A percentile compares a stretch with the other conserved stretches of the same genome.
These are phyloP conservation scores for Leptatherina wallacei DNA, from an alignment of 2,797 vertebrate species.

Conservation along the genomic window DNA sequence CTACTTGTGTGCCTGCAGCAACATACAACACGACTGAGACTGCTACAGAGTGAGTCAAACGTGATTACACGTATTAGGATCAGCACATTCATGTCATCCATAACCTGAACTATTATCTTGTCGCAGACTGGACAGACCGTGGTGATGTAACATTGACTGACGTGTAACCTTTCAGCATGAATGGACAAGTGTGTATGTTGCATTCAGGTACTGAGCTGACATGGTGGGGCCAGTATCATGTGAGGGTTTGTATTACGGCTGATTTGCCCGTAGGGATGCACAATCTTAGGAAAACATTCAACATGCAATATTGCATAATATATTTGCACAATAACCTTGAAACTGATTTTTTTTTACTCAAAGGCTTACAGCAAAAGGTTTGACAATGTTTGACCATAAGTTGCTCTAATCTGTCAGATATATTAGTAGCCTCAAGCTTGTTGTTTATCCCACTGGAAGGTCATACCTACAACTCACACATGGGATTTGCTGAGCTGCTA, in stretches of 20 bases:
- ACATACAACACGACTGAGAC: conserved; percentile 1
- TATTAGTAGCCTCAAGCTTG: background rate
- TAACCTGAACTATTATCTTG: background rate
- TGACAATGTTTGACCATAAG: background rate
- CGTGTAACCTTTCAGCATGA: background rate
- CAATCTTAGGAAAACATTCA: background rate
- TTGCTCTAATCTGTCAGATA: background rate
- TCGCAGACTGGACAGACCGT: background rate
- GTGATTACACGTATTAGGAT: conserved; percentile 15
- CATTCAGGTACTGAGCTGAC: background rate
- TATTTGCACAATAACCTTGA: background rate
- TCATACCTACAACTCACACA: background rate
- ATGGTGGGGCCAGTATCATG: background rate
- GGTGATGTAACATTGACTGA: background rate
- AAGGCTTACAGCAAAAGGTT: background rate
- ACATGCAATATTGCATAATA: background rate
- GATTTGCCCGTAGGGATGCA: background rate
- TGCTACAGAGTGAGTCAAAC: background rate
- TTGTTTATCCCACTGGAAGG: background rate
- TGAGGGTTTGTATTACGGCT: background rate
- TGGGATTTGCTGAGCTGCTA: background rate
- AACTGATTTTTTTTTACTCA: background rate
- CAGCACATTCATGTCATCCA: conserved; percentile 11
- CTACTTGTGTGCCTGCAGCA: background rate
- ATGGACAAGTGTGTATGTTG: background rate